Evolutionary conservation across 92 coral and sea anemone species (phyloP), one percentile per base, ranked within the genome.

Genomic region (Phenganax stokvisi): DNA sequence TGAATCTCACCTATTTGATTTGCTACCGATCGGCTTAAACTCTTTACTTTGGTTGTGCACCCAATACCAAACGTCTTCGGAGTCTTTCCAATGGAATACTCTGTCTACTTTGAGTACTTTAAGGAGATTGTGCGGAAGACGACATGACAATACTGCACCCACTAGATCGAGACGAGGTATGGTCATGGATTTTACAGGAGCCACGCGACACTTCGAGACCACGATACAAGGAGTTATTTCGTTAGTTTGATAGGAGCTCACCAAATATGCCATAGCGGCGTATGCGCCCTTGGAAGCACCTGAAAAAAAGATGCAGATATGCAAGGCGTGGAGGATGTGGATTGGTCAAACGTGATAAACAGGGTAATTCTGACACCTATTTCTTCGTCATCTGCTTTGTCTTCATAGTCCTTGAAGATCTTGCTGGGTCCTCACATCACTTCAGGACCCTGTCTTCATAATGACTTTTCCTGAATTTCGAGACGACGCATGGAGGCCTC

Each of bases 281-380:
- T 86, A 86, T 2, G 87, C 87, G 37, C 20, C 51, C 37, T 83
- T 83, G 2, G 89, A 84, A 3, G 89, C 87, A 52, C 83, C 89
- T 1, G 83, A 80, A n/a, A n/a, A n/a, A n/a, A 52, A 76, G 71
- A 66, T 89, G 89, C 30, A 86, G 61, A 10, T 16, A 0, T 56
- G 47, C 37, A 51, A 5, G 51, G 37, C 31, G 54, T 71, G 20
- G 6, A 3, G 75, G 29, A 54, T 83, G 31, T 54, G 69, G 84
- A 6, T 76, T 25, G 60, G 70, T 58, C 6, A 75, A 73, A 47
- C 57, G 62, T 12, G 78, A 31, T 31, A 83, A 62, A 10, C 71
- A 75, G 27, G 81, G 72, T 3, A 83, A 57, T 73, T 86, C 80
- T 29, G 47, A 16, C 0, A 82, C 37, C 88, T 83, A 86, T 9